Conservation (phyloP, 1,140 invertebrate genomes). For the Sitophilus oryzae region DNA sequence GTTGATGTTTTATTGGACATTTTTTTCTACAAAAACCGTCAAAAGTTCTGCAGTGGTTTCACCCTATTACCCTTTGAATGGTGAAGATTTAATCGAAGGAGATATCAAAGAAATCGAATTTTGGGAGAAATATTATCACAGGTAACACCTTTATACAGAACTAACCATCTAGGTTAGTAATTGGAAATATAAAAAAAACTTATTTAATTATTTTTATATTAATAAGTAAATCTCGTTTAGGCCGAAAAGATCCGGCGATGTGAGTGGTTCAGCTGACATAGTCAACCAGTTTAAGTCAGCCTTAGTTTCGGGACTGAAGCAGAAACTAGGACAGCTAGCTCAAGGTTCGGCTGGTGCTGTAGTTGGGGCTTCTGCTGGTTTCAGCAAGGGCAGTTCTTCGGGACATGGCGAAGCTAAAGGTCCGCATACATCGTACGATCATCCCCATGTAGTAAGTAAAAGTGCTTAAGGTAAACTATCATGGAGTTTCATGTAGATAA, state of each 20-base stretch:
- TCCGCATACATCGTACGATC: slow-evolving; percentile 11
- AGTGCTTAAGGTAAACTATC: too few species aligned
- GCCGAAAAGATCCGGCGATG: slow-evolving; percentile 22
- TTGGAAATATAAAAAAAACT: too few species aligned
- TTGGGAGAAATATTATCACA: slow-evolving; percentile 23
- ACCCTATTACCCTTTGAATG: slow-evolving; percentile 25
- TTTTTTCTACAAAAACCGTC: too few species aligned
- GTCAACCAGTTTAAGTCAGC: slow-evolving; percentile 45
- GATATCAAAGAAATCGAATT: slow-evolving; percentile 28
- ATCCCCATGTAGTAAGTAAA: slow-evolving; percentile 9
- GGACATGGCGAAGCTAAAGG: slow-evolving; percentile 37
- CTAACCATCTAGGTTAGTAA: too few species aligned
- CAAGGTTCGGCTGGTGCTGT: slow-evolving; percentile 50
- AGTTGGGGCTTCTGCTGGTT: slow-evolving; percentile 50
- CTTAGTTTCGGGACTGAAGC: slow-evolving; percentile 49
- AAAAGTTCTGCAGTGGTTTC: slow-evolving; percentile 26
- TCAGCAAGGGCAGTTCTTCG: slow-evolving; percentile 49
- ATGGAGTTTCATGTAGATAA: too few species aligned
- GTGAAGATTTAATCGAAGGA: slow-evolving; percentile 26
- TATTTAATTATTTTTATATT: too few species aligned
- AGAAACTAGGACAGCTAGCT: slow-evolving; percentile 51
- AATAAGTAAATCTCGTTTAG: slow-evolving; percentile 9
- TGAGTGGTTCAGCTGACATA: slow-evolving; percentile 41
- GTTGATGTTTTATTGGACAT: too few species aligned
- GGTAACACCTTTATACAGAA: too few species aligned